Conservation (phyloP, 30 jellyfish, hydroid and myxozoan species). For the Aurelia sp. region DNA sequence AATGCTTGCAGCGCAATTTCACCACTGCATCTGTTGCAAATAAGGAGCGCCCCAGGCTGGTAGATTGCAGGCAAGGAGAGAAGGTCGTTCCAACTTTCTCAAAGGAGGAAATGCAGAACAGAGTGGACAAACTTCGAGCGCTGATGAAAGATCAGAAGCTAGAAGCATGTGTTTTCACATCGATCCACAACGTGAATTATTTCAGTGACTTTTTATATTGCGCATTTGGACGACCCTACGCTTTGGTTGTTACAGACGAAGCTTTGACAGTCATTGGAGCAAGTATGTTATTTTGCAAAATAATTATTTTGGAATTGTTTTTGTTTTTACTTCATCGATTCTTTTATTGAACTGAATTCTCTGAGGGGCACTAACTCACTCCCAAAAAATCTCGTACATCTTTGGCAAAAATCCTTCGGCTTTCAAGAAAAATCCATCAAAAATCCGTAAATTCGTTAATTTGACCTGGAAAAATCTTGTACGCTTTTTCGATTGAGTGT, state of each 20-base stretch:
- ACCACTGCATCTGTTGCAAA: background rate
- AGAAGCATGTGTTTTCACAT: conserved; percentile 88
- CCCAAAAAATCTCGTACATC: no score
- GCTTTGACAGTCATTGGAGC: conserved; percentile 74
- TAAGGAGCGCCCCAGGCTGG: conserved; percentile 34
- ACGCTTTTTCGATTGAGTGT: no score
- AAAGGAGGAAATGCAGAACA: conserved; percentile 74
- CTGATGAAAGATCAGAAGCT: conserved; percentile 67
- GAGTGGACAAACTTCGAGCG: conserved; percentile 71
- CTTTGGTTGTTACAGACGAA: conserved; percentile 80
- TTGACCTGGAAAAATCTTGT: no score
- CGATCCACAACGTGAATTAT: conserved; percentile 83
- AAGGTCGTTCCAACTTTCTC: conserved; percentile 72
- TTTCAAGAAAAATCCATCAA: no score
- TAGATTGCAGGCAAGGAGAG: conserved; percentile 86
- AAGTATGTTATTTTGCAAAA: conserved; percentile 36
- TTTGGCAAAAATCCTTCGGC: no score
- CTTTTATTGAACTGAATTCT: no score
- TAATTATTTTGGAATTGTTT: no score
- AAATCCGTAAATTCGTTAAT: no score
- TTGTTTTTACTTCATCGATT: no score
- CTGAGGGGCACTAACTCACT: no score
- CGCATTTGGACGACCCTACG: conserved; percentile 90
- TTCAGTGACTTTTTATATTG: conserved; percentile 86
- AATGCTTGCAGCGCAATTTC: background rate